Evolutionary conservation across 2,888 invertebrate species (phyloP), one percentile per base, ranked within the genome.

Genomic region (Rhamphomyia laevipes): DNA sequence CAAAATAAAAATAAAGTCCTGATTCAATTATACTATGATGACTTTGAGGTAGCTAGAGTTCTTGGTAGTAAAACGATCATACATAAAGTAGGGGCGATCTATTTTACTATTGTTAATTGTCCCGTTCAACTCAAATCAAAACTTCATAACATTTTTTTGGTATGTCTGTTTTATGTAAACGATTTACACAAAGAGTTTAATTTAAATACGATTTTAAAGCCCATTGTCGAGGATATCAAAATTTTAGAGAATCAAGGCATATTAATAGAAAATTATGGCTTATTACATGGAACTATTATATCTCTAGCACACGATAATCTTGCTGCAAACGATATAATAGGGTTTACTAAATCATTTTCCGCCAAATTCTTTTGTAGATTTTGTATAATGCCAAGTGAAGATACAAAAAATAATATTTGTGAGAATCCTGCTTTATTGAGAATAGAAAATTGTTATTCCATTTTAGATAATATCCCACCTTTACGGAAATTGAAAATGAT

Each of bases 111-210:
- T 17, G 15, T 31, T 11, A 44, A 44, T 18, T 31, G 15, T 9
- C 44, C 44, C 10, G 2, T 17, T 17, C 11, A 31, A 4, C 13
- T 33, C 4, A 33, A 31, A 33, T 15, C 44, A 33, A 44, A 17
- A 7, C 27, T 44, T n/a, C 27, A 33, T 12, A 15, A 44, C 16
- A 44, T 31, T 15, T 33, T 33, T 44, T n/a, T 45, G n/a, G 45
- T 45, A 31, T 45, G 18, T 35, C 45, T 45, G 3, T 45, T 45
- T 45, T 35, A 33, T 45, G 45, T 35, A n/a, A 45, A 35, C 31
- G 35, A 45, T 35, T 35, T 45, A n/a, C 12, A 45, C 4, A 17
- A 31, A 33, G 18, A 12, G 12, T 35, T 35, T 18, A 45, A 18
- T 33, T 35, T 45, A 18, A 45, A 45, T 35, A 13, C 16, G 2